These are phyloP conservation scores for Sycophila texana DNA, from an alignment of 2,888 invertebrate genomes.

Conservation along the genomic window DNA sequence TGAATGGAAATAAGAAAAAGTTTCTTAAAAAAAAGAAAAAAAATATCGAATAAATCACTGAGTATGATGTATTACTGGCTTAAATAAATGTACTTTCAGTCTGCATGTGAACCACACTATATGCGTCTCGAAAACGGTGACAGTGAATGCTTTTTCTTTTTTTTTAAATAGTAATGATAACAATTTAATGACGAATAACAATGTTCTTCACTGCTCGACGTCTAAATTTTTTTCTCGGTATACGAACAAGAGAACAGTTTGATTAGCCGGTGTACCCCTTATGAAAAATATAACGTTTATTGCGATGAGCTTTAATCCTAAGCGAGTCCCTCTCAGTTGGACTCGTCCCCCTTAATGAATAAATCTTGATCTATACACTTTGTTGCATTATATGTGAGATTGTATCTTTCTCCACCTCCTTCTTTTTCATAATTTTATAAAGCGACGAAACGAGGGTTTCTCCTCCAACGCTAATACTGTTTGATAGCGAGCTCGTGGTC, in stretches of 20 bases:
- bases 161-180: not conserved
- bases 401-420: too few species aligned
- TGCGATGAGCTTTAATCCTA: not conserved
- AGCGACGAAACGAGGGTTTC: conserved; percentile 2
- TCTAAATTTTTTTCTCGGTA: not conserved
- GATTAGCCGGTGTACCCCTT: not conserved
- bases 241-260: not conserved
- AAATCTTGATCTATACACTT: conserved; percentile 2
- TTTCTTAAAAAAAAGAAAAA: too few species aligned
- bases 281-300: conserved; percentile 1
- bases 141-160: not conserved
- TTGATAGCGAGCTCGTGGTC: conserved; percentile 40
- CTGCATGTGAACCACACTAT: conserved; percentile 12
- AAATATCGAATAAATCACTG: too few species aligned
- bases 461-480: conserved; percentile 42
- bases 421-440: not conserved
- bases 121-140: conserved; percentile 10
- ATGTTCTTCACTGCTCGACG: not conserved
- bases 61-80: not conserved
- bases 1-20: too few species aligned
- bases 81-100: conserved; percentile 24
- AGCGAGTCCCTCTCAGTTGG: not conserved
- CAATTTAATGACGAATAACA: not conserved
- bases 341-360: not conserved
- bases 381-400: not conserved